Evolutionary conservation across 2,888 invertebrate genomes (phyloP), one percentile per base, ranked within the genome.

Genomic region (Drosophila neutralis): DNA sequence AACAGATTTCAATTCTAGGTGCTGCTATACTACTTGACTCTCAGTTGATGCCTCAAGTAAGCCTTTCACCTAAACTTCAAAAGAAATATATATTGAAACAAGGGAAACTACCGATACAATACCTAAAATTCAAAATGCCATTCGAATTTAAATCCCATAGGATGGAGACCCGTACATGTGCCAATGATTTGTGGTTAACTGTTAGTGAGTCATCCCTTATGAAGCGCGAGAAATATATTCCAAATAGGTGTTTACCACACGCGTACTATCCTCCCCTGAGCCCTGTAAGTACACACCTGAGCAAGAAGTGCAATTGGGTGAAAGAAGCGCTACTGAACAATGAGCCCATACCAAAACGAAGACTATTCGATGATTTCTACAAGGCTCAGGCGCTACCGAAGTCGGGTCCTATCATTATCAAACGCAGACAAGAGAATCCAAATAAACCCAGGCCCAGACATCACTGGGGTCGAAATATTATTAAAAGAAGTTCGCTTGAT

Each of bases 401-500:
- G 7, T 40, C 15, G 11, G 4, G 11, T 10, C 33, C 33, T 1
- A 33, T 21, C 21, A 21, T 33, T 4, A 1, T 42, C 3, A 31
- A 10, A 29, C 38, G 40, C 29, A 57, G 4, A 13, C 38, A 10
- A 38, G 15, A 27, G 56, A 27, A 10, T 10, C 15, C 4, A 48
- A 6, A 2, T 24, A 7, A 13, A 2, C 10, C 2, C 1, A 15
- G n/a, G 3, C n/a, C 40, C 1, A 27, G 4, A 5, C 21, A 36
- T 1, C 77, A 77, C 36, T 78, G 77, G 77, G 77, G 77, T 0
- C 77, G 77, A 5, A 64, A 77, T 11, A 78, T 78, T 27, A 77
- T 78, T 8, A 49, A 56, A 48, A 36, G 1, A 8, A n/a, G 51
- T 4, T 13, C 27, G 11, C 4, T 7, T 0, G 33, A 5, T 15